phyloP scores from a whole-genome alignment of 2,113 vertebrate genomes.

The Myxocyprinus asiaticus region DNA sequence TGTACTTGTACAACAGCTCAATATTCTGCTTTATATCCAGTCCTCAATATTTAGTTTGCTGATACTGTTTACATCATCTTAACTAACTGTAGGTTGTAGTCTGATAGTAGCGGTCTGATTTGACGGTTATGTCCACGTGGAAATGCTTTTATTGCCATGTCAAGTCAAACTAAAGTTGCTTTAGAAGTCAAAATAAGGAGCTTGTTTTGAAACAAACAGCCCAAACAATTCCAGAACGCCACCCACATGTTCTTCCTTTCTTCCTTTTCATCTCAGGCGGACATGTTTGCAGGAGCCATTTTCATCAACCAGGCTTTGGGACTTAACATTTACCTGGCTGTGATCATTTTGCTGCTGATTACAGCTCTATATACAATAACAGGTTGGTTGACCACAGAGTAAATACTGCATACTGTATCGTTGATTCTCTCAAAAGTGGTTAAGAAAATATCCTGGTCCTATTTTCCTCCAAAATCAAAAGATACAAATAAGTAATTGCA shows the following conservation, averaged over 20 bases:
- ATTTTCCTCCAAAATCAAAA: too few relatives aligned
- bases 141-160: constrained; percentile 24
- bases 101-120: background rate
- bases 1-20: background rate
- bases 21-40: background rate
- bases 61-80: background rate
- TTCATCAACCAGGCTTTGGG: constrained; percentile 90
- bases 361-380: constrained; percentile 93
- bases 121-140: background rate
- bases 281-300: constrained; percentile 92
- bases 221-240: background rate
- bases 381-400: constrained; percentile 68
- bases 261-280: constrained; percentile 75
- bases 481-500: too few relatives aligned
- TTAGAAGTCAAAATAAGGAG: too few relatives aligned
- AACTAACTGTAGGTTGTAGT: background rate
- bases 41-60: background rate
- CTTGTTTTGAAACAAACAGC: background rate
- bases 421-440: too few relatives aligned
- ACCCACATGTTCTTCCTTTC: background rate
- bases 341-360: constrained; percentile 81
- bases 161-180: background rate
- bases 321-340: constrained; percentile 89
- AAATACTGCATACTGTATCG: background rate
- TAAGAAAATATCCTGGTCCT: too few relatives aligned